phyloP scores from a whole-genome alignment of 2,888 invertebrate genomes.

The Erpobdella octoculata region DNA sequence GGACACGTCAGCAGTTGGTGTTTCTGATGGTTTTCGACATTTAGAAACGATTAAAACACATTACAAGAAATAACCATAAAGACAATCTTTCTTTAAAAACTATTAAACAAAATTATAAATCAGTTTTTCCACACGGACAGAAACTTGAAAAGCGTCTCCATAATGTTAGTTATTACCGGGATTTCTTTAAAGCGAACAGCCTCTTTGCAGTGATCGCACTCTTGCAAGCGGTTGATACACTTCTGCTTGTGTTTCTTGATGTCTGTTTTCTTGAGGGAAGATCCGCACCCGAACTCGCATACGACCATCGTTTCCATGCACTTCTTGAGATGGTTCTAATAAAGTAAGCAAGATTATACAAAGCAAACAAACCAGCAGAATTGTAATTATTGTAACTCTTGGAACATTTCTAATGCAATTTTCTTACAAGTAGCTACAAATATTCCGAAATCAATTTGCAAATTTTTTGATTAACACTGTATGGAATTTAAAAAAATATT shows the following conservation, averaged over 20 bases:
- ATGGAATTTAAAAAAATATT: too few species aligned
- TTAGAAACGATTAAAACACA: neutral
- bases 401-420: too few species aligned
- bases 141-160: neutral
- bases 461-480: too few species aligned
- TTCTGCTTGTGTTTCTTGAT: neutral
- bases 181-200: neutral
- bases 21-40: neutral
- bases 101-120: neutral
- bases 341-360: too few species aligned
- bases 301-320: slow-evolving; percentile 2
- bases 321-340: neutral
- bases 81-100: neutral
- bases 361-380: too few species aligned
- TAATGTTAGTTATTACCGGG: too few species aligned
- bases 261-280: neutral
- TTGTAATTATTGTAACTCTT: too few species aligned
- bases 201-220: slow-evolving; percentile 4
- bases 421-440: too few species aligned
- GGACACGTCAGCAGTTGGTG: slow-evolving; percentile 2
- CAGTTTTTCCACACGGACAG: neutral
- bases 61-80: neutral
- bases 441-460: too few species aligned
- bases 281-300: neutral
- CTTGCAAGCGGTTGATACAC: neutral